Evolutionary conservation across 2,797 vertebrate genomes (phyloP).

Genomic region (Sebastes paucispinis): DNA sequence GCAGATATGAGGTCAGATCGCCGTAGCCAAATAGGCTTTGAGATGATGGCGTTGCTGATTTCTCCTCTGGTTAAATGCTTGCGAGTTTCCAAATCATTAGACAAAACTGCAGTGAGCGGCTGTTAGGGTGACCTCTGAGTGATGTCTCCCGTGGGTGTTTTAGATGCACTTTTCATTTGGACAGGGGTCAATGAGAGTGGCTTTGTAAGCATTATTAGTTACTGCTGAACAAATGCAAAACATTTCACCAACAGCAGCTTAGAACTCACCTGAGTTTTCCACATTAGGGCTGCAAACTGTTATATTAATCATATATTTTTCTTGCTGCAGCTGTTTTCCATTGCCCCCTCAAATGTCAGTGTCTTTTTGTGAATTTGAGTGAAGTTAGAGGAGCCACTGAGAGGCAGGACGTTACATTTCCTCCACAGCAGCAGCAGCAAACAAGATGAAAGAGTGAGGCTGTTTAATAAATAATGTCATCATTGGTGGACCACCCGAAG

Average conservation of each 20-base stretch:
- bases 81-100: neutral
- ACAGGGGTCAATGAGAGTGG: neutral
- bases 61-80: neutral
- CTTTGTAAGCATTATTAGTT: neutral
- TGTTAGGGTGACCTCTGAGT: neutral
- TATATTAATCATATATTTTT: too few relatives aligned
- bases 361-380: neutral
- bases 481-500: conserved; percentile 58
- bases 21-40: neutral
- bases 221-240: neutral
- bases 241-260: neutral
- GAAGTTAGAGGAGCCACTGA: neutral
- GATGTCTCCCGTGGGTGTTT: neutral
- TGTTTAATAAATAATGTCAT: conserved; percentile 71
- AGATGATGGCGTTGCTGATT: neutral
- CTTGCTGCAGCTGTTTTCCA: neutral
- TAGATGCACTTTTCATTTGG: neutral
- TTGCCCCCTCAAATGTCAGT: neutral
- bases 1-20: neutral
- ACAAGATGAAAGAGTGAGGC: conserved; percentile 44
- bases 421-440: conserved; percentile 20
- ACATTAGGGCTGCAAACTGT: neutral
- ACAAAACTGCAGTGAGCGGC: neutral
- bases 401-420: conserved; percentile 36
- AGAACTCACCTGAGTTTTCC: neutral